These are phyloP conservation scores for Drosophila malerkotliana DNA, from an alignment of 1,140 invertebrate species.

Conservation along the genomic window DNA sequence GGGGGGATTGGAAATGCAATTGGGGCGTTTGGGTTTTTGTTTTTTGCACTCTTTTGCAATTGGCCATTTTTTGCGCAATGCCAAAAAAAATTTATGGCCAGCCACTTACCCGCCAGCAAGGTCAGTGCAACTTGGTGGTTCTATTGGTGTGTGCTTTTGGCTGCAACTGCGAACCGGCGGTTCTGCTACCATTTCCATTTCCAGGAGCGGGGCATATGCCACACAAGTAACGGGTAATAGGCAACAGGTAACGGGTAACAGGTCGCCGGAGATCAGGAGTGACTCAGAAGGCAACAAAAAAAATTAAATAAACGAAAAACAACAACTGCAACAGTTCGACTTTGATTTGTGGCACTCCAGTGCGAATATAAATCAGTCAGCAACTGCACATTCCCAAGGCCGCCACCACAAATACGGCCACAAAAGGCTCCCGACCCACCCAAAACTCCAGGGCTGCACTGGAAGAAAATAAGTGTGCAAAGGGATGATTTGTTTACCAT, in stretches of 20 bases:
- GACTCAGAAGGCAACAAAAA: constrained; percentile 44
- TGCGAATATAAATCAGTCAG: constrained; percentile 57
- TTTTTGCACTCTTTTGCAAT: constrained; percentile 6
- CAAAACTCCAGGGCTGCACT: constrained; percentile 12
- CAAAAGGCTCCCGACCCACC: constrained; percentile 29
- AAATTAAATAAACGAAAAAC: no score
- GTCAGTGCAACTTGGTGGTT: constrained; percentile 52
- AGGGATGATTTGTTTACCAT: no score
- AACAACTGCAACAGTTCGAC: constrained; percentile 31
- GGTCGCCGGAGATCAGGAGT: constrained; percentile 44
- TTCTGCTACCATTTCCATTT: constrained; percentile 1
- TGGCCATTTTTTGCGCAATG: constrained; percentile 58
- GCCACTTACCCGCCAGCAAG: constrained; percentile 68
- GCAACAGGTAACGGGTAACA: constrained; percentile 1
- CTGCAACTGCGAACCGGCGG: constrained; percentile 3
- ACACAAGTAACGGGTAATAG: constrained; percentile 11
- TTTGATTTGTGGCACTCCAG: constrained; percentile 69
- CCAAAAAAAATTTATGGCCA: constrained; percentile 65
- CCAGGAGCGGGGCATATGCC: constrained; percentile 34
- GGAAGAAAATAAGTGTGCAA: neutral
- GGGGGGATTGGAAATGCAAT: constrained; percentile 28
- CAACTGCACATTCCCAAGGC: constrained; percentile 71
- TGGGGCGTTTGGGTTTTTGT: constrained; percentile 1
- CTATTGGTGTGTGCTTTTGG: neutral
- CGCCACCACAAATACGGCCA: constrained; percentile 14